Evolutionary conservation across 2,888 invertebrate genomes (phyloP), one percentile per base, ranked within the genome.

Genomic region (Lepeophtheirus nordmannii): DNA sequence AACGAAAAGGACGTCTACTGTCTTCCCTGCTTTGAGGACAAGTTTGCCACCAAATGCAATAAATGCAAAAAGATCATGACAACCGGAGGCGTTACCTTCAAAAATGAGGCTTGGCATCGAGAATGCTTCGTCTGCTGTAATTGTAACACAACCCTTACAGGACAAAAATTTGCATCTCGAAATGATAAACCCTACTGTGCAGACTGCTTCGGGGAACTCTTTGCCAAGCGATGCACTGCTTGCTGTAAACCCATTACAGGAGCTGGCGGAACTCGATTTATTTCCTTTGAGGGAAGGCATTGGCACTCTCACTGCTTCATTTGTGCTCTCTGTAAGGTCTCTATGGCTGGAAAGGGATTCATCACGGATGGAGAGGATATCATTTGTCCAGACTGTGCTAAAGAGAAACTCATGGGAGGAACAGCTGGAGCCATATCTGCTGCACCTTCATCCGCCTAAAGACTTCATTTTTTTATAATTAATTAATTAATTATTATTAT

Each of bases 281-380:
- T 64, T 37, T 64, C 64, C 9, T 64, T 64, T 53, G 64, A 64
- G 23, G 64, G 64, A 56, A 10, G 64, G 17, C 64, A 64, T 22
- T 96, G 89, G 86, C 96, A 96, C 77, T 91, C 94, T 3, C 82
- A 85, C 65, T 98, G 98, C 78, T 98, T 96, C 78, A 81, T 83
- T 68, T 97, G 96, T 78, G 80, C 82, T 71, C 83, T 84, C 67
- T 96, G 96, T 78, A 83, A 86, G 17, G 22, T 41, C 20, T 64
- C 64, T 14, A 46, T 64, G 46, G 64, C 64, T 22, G 64, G 64
- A 17, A 64, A 64, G 56, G 64, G 64, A 23, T 64, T 64, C 46
- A 64, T 64, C 39, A 64, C 64, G 39, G 64, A 64, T 64, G 64
- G 64, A 56, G 64, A 64, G 56, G 56, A 53, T 56, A 64, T 64